These are phyloP conservation scores for Trichechus manatus DNA, from an alignment of 2,113 vertebrate genomes.

Conservation along the genomic window DNA sequence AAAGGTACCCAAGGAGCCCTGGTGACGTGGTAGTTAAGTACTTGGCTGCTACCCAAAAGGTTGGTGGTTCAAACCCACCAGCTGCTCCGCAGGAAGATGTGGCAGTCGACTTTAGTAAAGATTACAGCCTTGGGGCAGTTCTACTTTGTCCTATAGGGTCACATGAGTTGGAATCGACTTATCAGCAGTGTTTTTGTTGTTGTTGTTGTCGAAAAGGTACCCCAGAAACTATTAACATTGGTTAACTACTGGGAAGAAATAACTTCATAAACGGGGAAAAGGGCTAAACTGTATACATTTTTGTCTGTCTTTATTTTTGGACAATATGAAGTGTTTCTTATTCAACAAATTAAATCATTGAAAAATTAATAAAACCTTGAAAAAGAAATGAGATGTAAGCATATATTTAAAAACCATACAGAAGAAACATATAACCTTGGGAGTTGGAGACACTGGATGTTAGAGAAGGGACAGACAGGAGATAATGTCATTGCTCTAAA, in stretches of 20 bases:
- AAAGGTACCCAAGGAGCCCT: no score
- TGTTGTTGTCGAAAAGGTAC: not conserved
- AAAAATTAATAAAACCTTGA: not conserved
- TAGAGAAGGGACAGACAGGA: not conserved
- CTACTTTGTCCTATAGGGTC: no score
- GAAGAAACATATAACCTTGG: not conserved
- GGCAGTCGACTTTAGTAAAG: no score
- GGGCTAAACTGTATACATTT: not conserved
- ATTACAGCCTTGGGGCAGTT: no score
- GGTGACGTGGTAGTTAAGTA: no score
- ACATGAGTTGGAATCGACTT: no score
- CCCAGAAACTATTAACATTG: not conserved
- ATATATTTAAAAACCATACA: conserved; percentile 11
- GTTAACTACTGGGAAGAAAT: not conserved
- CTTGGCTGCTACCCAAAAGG: no score
- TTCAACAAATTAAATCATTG: conserved; percentile 19
- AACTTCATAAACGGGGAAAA: not conserved
- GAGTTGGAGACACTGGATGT: not conserved
- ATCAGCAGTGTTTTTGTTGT: no score
- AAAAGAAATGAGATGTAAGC: not conserved
- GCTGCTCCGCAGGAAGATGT: no score
- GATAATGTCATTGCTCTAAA: not conserved
- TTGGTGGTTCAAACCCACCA: no score
- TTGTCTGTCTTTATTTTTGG: conserved; percentile 15
- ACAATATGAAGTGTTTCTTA: not conserved